phyloP scores from a whole-genome alignment of 2,797 vertebrate species.

The Onychomys leucogaster region DNA sequence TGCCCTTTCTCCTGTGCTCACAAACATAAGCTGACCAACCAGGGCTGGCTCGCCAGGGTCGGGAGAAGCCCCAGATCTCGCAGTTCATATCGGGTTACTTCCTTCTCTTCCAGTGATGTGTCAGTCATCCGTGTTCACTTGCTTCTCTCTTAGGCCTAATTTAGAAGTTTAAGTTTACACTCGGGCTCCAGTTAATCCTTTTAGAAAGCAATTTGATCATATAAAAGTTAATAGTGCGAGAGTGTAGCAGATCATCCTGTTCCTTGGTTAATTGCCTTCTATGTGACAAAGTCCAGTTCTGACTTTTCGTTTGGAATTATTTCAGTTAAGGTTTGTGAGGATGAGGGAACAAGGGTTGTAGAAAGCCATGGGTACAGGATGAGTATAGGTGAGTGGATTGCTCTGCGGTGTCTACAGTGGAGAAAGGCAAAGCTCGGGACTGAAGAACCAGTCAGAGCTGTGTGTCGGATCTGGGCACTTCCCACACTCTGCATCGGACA shows the following conservation, averaged over 20 bases:
- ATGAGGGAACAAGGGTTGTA: not conserved
- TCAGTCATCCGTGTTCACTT: not conserved
- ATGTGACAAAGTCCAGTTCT: slow-evolving; percentile 45
- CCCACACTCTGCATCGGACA: not conserved
- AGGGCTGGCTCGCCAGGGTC: not conserved
- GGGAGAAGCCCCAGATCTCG: slow-evolving; percentile 33
- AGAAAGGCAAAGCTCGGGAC: not conserved
- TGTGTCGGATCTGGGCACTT: not conserved
- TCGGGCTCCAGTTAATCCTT: slow-evolving; percentile 18
- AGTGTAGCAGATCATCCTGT: not conserved
- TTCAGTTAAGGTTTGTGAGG: not conserved
- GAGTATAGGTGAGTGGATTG: not conserved
- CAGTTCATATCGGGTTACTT: not conserved
- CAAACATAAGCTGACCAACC: not conserved
- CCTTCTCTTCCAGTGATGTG: not conserved
- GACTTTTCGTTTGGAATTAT: slow-evolving; percentile 9
- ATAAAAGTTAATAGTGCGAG: slow-evolving; percentile 22
- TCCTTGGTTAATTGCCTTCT: slow-evolving; percentile 36
- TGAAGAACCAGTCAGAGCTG: not conserved
- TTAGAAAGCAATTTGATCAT: slow-evolving; percentile 59
- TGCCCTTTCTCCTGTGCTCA: slow-evolving; percentile 20
- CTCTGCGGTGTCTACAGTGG: not conserved
- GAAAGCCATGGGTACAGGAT: not conserved
- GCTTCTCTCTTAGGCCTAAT: slow-evolving; percentile 34
- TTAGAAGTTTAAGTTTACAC: slow-evolving; percentile 41